Evolutionary conservation across 2,797 vertebrate genomes (phyloP).

Genomic region (Anabacerthia variegaticeps): DNA sequence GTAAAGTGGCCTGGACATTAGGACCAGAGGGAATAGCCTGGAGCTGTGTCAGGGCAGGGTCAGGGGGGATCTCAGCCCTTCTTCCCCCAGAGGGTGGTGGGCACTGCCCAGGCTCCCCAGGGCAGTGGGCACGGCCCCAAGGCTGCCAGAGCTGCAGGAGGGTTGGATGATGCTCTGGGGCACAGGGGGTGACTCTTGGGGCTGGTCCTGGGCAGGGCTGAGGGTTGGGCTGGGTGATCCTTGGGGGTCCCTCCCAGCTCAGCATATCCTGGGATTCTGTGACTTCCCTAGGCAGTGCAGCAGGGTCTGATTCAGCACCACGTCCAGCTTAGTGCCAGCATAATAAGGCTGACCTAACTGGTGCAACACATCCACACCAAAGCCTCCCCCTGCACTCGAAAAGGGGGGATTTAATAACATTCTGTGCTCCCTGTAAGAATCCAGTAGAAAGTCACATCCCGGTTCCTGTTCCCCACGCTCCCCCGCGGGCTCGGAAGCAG

Average conservation of each 20-base stretch:
- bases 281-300: background rate
- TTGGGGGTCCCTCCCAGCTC: background rate
- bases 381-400: background rate
- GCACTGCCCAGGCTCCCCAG: background rate
- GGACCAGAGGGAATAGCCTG: background rate
- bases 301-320: background rate
- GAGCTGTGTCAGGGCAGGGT: background rate
- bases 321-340: background rate
- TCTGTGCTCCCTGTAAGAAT: background rate
- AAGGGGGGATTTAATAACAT: background rate
- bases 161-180: background rate
- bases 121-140: background rate
- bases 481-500: accelerated
- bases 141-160: background rate
- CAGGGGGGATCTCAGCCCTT: background rate
- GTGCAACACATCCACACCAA: background rate
- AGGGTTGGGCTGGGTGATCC: background rate
- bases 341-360: background rate
- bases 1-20: background rate
- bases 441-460: accelerated
- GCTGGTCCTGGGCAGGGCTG: background rate
- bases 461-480: background rate
- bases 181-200: background rate
- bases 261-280: background rate
- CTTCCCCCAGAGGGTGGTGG: background rate